Conservation (phyloP, 2,888 invertebrate genomes). For the Pseudoips prasinana region DNA sequence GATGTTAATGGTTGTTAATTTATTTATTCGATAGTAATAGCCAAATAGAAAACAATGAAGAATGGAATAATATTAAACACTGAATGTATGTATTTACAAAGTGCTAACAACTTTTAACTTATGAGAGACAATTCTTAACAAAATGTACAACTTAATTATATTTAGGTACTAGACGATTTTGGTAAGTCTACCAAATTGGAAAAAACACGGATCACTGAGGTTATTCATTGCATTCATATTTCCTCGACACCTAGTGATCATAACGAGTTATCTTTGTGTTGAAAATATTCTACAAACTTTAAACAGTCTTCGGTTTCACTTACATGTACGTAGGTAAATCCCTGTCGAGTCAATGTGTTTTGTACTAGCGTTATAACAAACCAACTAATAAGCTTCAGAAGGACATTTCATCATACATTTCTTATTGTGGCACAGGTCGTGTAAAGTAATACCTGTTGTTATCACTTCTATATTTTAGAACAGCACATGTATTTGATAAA, state of each 20-base stretch:
- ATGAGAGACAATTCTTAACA: conserved; percentile 44
- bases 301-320: conserved; percentile 79
- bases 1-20: conserved; percentile 13
- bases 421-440: conserved; percentile 48
- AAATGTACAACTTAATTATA: conserved; percentile 58
- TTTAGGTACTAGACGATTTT: conserved; percentile 72
- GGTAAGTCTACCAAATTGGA: conserved; percentile 71
- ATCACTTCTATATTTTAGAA: conserved; percentile 11
- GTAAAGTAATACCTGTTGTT: conserved; percentile 33
- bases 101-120: conserved; percentile 34
- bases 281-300: conserved; percentile 73
- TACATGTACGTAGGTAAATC: conserved; percentile 68
- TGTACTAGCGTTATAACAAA: conserved; percentile 73
- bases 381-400: conserved; percentile 55
- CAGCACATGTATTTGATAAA: too few relatives aligned
- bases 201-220: conserved; percentile 63
- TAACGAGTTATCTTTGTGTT: conserved; percentile 51
- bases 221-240: conserved; percentile 43
- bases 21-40: conserved; percentile 17
- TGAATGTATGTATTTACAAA: conserved; percentile 49
- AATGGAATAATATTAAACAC: conserved; percentile 40
- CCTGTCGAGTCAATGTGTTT: conserved; percentile 77
- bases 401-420: conserved; percentile 38
- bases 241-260: conserved; percentile 48
- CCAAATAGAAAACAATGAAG: conserved; percentile 32